phyloP scores from a whole-genome alignment of 2,888 invertebrate species.

The Phlogophora meticulosa region DNA sequence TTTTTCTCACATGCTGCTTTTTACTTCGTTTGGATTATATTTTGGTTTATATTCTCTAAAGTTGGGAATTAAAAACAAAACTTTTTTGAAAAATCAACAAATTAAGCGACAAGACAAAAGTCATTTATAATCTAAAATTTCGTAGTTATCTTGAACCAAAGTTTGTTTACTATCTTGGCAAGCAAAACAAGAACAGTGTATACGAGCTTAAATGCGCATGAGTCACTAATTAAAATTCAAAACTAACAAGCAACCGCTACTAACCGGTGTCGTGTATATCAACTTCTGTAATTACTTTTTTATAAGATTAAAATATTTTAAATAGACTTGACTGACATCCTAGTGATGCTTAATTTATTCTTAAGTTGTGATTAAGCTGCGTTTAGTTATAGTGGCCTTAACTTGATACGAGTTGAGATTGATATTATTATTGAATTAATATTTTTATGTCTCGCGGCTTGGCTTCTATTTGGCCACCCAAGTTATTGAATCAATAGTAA shows the following conservation, averaged over 20 bases:
- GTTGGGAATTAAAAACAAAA: too few species aligned
- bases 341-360: slow-evolving; percentile 51
- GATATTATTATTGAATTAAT: slow-evolving; percentile 37
- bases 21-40: too few species aligned
- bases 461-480: slow-evolving; percentile 43
- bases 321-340: slow-evolving; percentile 54
- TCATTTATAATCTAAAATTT: too few species aligned
- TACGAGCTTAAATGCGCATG: slow-evolving; percentile 23
- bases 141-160: too few species aligned
- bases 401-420: slow-evolving; percentile 23
- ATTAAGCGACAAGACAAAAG: too few species aligned
- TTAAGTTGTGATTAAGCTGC: slow-evolving; percentile 47
- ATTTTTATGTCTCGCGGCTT: slow-evolving; percentile 13
- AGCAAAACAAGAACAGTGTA: background rate
- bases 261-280: slow-evolving; percentile 49
- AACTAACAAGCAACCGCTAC: slow-evolving; percentile 47
- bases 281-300: slow-evolving; percentile 60
- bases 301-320: slow-evolving; percentile 55
- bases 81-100: too few species aligned
- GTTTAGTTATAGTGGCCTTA: slow-evolving; percentile 25
- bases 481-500: slow-evolving; percentile 7
- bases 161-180: background rate
- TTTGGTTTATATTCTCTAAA: too few species aligned
- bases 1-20: too few species aligned
- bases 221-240: slow-evolving; percentile 63